A percentile compares a stretch with the other conserved stretches of the same genome.
Evolutionary conservation across 2,113 vertebrate genomes (phyloP).

Genomic region (Hydrochoerus hydrochaeris): DNA sequence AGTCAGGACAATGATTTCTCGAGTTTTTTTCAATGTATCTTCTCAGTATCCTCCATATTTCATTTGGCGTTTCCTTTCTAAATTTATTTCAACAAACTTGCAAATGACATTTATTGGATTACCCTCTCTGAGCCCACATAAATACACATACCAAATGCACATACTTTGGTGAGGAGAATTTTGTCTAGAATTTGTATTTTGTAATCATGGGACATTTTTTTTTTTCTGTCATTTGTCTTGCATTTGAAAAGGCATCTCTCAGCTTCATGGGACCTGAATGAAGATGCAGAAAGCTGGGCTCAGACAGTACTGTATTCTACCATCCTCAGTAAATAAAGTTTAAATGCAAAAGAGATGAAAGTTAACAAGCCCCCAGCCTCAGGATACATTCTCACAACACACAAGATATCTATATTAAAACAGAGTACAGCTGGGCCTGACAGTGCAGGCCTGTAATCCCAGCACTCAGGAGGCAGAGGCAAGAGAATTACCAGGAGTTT

Average conservation of each 20-base stretch:
- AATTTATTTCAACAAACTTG: neutral
- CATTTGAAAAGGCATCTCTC: neutral
- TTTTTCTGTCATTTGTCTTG: neutral
- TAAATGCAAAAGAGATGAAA: neutral
- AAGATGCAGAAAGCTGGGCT: neutral
- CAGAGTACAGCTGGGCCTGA: neutral
- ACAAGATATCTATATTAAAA: neutral
- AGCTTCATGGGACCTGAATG: neutral
- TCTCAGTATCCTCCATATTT: neutral
- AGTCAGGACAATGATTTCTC: neutral
- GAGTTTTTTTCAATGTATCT: neutral
- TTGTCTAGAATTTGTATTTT: neutral
- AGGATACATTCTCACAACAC: neutral
- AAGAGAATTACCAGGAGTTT: too few species aligned
- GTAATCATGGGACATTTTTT: fast-evolving
- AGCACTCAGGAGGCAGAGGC: too few species aligned
- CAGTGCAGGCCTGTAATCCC: too few species aligned
- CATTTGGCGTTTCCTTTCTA: neutral
- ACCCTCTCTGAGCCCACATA: neutral
- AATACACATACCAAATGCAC: neutral
- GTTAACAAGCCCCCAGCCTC: neutral
- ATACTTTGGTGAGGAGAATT: fast-evolving
- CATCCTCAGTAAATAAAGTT: neutral
- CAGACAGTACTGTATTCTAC: neutral
- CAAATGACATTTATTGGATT: neutral